phyloP scores from a whole-genome alignment of 2,888 invertebrate genomes.

The Anaspis maculata region DNA sequence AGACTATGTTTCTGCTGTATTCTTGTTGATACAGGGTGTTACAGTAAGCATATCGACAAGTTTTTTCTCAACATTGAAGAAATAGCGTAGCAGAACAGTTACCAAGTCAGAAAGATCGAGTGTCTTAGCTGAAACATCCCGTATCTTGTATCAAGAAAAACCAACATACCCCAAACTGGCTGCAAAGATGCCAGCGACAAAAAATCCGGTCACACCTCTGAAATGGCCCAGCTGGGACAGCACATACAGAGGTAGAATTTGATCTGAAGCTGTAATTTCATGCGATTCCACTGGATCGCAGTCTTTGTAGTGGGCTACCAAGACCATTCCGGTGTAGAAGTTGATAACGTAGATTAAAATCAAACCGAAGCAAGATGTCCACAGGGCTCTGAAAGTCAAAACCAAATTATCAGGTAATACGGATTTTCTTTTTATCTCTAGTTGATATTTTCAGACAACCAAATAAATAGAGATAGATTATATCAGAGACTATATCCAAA shows the following conservation, averaged over 20 bases:
- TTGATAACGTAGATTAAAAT: conserved; percentile 77
- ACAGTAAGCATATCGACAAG: neutral
- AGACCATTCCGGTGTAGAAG: conserved; percentile 78
- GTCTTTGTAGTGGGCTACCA: conserved; percentile 70
- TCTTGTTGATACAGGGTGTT: neutral
- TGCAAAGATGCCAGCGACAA: conserved; percentile 92
- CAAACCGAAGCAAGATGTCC: conserved; percentile 67
- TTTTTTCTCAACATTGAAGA: no score
- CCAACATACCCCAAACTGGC: conserved; percentile 90
- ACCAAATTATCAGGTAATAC: no score
- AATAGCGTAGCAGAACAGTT: no score
- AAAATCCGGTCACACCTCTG: conserved; percentile 80
- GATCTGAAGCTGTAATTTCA: conserved; percentile 64
- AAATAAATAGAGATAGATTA: no score
- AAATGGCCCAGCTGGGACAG: conserved; percentile 70
- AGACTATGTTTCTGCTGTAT: neutral
- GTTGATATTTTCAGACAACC: no score
- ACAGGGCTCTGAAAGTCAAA: conserved; percentile 51
- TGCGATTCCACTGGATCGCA: conserved; percentile 77
- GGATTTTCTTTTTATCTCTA: no score
- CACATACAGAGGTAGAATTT: conserved; percentile 83
- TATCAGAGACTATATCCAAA: no score
- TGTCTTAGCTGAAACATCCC: no score
- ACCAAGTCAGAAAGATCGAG: no score
- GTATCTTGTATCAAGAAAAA: no score